A percentile compares a stretch with the other conserved stretches of the same genome.
Conservation (phyloP, 53 echinoderm and acorn worm species). For the Hippasteria phrygiana region DNA sequence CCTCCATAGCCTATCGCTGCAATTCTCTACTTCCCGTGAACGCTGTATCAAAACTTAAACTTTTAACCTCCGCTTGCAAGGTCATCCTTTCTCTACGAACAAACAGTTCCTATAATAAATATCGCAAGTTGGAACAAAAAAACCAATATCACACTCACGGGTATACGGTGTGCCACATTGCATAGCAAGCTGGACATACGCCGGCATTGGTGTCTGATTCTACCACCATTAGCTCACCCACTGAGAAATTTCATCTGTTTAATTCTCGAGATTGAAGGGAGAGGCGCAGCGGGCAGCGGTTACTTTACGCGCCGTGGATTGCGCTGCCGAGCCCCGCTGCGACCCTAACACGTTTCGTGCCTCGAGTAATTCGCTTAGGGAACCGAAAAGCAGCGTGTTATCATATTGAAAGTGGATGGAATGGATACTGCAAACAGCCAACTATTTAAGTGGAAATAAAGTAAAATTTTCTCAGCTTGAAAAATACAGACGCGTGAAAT, state of each 20-base stretch:
- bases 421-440: not conserved
- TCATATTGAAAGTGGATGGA: not conserved
- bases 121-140: not conserved
- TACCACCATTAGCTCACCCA: conserved; percentile 34
- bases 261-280: conserved; percentile 46
- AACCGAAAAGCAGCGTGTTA: not conserved
- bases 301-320: conserved; percentile 38
- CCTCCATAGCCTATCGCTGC: not conserved
- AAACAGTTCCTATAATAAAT: not conserved
- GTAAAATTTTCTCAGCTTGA: conserved; percentile 44
- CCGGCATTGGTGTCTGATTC: conserved; percentile 22
- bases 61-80: conserved; percentile 45
- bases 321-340: conserved; percentile 51
- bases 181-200: not conserved
- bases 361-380: conserved; percentile 59
- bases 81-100: not conserved
- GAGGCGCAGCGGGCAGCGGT: conserved; percentile 27
- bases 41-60: conserved; percentile 13
- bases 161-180: not conserved
- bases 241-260: conserved; percentile 62
- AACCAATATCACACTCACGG: not conserved
- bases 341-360: conserved; percentile 64
- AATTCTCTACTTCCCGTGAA: not conserved
- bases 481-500: not conserved
- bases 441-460: conserved; percentile 34